These are phyloP conservation scores for Tympanuchus pallidicinctus DNA, from an alignment of 2,113 vertebrate species.

Conservation along the genomic window DNA sequence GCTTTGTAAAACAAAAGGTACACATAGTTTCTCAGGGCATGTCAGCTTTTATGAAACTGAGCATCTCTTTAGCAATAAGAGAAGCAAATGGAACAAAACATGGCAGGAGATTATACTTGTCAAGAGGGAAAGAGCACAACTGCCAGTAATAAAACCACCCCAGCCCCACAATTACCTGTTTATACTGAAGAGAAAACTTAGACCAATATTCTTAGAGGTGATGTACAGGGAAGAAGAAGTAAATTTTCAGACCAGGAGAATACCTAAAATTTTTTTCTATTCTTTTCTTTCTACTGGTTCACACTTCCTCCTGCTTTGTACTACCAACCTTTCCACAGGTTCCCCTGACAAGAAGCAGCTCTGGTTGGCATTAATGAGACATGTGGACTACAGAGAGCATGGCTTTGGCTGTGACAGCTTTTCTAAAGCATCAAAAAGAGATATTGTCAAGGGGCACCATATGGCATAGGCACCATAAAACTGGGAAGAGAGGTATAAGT, in stretches of 20 bases:
- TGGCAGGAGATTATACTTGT: not conserved
- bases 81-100: not conserved
- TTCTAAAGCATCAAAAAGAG: not conserved
- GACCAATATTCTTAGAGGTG: not conserved
- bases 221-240: not conserved
- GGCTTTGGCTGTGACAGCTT: not conserved
- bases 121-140: not conserved
- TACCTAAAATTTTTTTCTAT: not conserved
- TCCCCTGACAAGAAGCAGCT: not conserved
- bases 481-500: not conserved
- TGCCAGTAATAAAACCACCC: not conserved
- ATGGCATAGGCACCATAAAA: not conserved
- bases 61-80: not conserved
- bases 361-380: not conserved
- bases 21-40: not conserved
- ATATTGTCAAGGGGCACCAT: not conserved
- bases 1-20: not conserved
- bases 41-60: not conserved
- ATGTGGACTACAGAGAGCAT: rapidly evolving
- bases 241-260: not conserved
- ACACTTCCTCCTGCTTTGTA: not conserved
- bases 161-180: rapidly evolving
- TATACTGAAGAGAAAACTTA: not conserved
- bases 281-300: not conserved
- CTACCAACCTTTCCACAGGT: not conserved